Evolutionary conservation across 2,888 invertebrate species (phyloP).

Genomic region (Plusia festucae): DNA sequence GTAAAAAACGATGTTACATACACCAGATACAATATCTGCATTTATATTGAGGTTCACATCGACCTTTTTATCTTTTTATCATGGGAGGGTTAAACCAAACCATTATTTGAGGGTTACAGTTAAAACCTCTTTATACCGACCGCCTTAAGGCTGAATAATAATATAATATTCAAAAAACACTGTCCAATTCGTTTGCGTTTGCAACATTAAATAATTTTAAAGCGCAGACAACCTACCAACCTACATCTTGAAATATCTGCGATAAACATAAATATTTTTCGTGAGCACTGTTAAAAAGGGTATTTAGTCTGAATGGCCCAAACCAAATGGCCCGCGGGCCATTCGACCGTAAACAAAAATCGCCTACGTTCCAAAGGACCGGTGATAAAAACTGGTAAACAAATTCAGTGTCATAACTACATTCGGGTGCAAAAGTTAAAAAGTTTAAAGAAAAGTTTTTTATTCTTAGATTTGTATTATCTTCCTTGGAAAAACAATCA

Average conservation of each 20-base stretch:
- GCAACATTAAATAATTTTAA: neutral
- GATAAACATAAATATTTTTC: neutral
- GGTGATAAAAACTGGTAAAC: too few relatives aligned
- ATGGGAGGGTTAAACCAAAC: neutral
- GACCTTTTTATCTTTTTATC: neutral
- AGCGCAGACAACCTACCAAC: neutral
- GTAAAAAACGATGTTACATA: slow-evolving; percentile 5
- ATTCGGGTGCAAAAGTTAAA: too few relatives aligned
- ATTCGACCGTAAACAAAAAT: too few relatives aligned
- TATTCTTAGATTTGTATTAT: too few relatives aligned
- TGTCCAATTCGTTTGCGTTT: neutral
- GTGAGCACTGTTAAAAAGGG: too few relatives aligned
- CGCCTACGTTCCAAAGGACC: too few relatives aligned
- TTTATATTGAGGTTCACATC: neutral
- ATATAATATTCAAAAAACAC: neutral
- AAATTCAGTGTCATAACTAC: too few relatives aligned
- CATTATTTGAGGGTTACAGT: neutral
- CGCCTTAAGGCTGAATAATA: slow-evolving; percentile 4
- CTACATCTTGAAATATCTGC: neutral
- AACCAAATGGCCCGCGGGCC: too few relatives aligned
- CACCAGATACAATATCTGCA: neutral
- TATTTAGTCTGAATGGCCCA: too few relatives aligned
- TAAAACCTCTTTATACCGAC: neutral
- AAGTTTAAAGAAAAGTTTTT: too few relatives aligned
- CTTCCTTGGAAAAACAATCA: too few relatives aligned